Percentiles rank a stretch among this genome's conserved stretches.
phyloP scores from a whole-genome alignment of 2,113 vertebrate genomes.

The Cebidichthys violaceus region DNA sequence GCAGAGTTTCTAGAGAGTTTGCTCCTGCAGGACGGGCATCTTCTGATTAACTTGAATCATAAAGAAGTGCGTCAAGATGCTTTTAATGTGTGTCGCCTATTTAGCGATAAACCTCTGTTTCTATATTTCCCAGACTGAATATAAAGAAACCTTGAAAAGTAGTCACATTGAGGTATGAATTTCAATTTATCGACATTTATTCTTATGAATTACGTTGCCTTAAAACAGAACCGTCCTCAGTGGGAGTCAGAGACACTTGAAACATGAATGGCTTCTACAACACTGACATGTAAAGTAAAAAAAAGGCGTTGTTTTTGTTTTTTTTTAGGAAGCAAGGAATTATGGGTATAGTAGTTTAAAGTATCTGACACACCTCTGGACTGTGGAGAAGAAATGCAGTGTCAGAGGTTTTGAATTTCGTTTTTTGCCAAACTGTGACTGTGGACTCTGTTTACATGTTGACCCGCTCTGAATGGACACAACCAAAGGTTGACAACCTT shows the following conservation, averaged over 20 bases:
- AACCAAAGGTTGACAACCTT: background rate
- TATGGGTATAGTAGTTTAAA: background rate
- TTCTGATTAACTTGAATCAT: background rate
- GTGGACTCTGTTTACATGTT: constrained; percentile 38
- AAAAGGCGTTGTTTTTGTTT: background rate
- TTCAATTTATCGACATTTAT: background rate
- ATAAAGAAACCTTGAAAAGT: background rate
- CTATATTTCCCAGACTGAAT: background rate
- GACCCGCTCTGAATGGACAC: constrained; percentile 18
- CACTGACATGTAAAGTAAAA: background rate
- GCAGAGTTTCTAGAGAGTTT: background rate
- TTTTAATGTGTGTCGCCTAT: background rate
- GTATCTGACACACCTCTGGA: constrained; percentile 9
- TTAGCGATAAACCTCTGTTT: background rate
- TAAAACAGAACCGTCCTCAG: constrained; percentile 1
- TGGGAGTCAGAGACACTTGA: background rate
- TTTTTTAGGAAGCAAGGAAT: constrained; percentile 6
- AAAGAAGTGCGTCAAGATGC: background rate
- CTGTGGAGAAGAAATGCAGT: background rate
- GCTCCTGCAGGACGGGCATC: background rate
- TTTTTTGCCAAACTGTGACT: constrained; percentile 40
- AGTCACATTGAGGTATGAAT: background rate
- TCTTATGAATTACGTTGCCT: constrained; percentile 30
- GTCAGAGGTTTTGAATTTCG: constrained; percentile 1
- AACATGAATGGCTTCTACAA: background rate